Evolutionary conservation across 2,797 vertebrate species (phyloP).

Genomic region (Selene dorsalis): DNA sequence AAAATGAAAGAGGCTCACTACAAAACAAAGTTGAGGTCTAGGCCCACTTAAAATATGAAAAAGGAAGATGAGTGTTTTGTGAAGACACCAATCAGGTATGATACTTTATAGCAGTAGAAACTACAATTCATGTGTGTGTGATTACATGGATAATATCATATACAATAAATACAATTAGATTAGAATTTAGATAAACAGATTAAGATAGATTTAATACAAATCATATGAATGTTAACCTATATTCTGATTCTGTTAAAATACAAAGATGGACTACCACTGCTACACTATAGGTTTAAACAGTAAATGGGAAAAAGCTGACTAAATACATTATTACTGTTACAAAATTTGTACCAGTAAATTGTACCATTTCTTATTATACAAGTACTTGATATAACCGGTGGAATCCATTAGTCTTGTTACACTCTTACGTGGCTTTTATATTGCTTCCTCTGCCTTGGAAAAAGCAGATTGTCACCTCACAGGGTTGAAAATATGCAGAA

Average conservation of each 20-base stretch:
- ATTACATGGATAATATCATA: too few relatives aligned
- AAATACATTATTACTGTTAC: not conserved
- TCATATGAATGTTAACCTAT: not conserved
- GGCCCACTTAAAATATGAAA: not conserved
- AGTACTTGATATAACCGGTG: too few relatives aligned
- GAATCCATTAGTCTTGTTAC: too few relatives aligned
- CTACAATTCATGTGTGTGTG: not conserved
- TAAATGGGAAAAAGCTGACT: not conserved
- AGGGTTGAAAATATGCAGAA: not conserved
- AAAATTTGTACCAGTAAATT: not conserved
- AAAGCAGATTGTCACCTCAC: not conserved
- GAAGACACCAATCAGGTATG: not conserved
- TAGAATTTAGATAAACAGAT: not conserved
- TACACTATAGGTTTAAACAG: not conserved
- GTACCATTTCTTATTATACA: not conserved
- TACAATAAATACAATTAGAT: not conserved
- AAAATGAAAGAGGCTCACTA: not conserved
- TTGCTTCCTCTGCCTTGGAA: not conserved
- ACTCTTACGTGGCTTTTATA: too few relatives aligned
- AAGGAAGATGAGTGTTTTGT: not conserved
- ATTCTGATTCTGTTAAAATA: not conserved
- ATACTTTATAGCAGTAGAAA: not conserved
- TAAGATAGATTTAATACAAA: not conserved
- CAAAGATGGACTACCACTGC: too few relatives aligned
- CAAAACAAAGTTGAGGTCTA: not conserved